Evolutionary conservation across 2,888 invertebrate species (phyloP), one percentile per base, ranked within the genome.

Genomic region (Sisyra terminalis): DNA sequence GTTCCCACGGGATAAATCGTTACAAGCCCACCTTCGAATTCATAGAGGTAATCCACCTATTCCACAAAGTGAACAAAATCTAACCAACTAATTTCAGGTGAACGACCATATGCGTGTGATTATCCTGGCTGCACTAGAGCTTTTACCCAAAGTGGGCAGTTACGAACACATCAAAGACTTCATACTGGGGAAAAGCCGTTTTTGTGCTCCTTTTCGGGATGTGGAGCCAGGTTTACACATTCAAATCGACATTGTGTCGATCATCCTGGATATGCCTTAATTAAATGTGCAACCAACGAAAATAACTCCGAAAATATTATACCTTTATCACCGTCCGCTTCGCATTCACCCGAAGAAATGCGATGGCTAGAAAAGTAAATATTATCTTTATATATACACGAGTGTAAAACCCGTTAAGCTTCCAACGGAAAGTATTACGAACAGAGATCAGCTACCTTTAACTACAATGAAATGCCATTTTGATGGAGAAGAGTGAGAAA

Each of bases 101-200:
- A 83, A 57, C 68, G 76, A 41, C 82, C 83, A 1, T 82, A 81
- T 54, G 61, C 64, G 1, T 83, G 83, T 58, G 79, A 82, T 56
- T 82, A 71, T 57, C 79, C 80, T 5, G 71, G 75, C 15, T 82
- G 82, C 53, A 67, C 70, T 2, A 69, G 76, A 53, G 74, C 76
- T 16, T 82, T 83, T 54, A 78, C 80, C 9, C 82, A 83, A 56
- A 81, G 81, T 45, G 82, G 83, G 0, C 83, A 83, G 52, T 57
- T 83, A 30, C 79, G 81, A 57, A 83, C 83, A 1, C 83, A 83
- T 56, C 81, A 81, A 53, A 63, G 83, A 48, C 61, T 82, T 2
- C 83, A 83, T 53, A 81, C 82, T 0, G 82, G 81, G 17, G 81
- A 82, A 53, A 79, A 80, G 52, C 82, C 82, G 2, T 83, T 82